These are phyloP conservation scores for Nephrocerus scutellatus DNA, from an alignment of 2,888 invertebrate species.

Conservation along the genomic window DNA sequence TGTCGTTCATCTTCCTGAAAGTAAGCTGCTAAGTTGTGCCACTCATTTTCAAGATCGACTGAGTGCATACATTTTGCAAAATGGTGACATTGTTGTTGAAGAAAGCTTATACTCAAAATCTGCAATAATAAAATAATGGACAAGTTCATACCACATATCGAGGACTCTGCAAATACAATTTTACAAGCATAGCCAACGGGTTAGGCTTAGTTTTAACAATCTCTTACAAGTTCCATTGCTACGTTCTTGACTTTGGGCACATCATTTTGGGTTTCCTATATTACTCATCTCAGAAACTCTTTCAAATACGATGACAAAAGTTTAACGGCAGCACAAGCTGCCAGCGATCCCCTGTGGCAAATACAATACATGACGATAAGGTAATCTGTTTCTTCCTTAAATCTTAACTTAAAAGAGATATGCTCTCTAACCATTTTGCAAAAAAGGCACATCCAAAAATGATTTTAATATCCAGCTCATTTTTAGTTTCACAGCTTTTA, in stretches of 20 bases:
- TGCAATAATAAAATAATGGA: too few relatives aligned
- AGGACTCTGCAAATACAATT: conserved; percentile 6
- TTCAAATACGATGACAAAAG: conserved; percentile 3
- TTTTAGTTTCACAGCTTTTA: conserved; percentile 2
- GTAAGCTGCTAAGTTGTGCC: too few relatives aligned
- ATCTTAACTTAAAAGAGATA: too few relatives aligned
- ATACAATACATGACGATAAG: not conserved
- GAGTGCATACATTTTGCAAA: too few relatives aligned
- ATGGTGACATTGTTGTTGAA: not conserved
- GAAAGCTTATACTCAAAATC: conserved; percentile 6
- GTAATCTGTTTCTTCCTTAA: conserved; percentile 2
- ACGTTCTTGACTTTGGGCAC: conserved; percentile 3
- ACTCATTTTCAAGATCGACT: too few relatives aligned
- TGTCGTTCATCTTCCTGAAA: too few relatives aligned
- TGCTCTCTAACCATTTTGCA: too few relatives aligned
- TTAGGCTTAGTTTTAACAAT: too few relatives aligned
- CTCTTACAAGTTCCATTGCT: conserved; percentile 1
- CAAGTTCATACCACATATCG: conserved; percentile 6
- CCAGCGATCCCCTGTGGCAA: conserved; percentile 1
- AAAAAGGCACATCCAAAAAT: conserved; percentile 4
- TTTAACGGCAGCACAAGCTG: conserved; percentile 1
- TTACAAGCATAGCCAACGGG: too few relatives aligned
- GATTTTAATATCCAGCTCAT: conserved; percentile 3
- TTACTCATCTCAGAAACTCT: conserved; percentile 6
- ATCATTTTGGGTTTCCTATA: conserved; percentile 4